A percentile compares a stretch with the other conserved stretches of the same genome.
Conservation (phyloP, 2,113 vertebrate genomes). For the Aythya baeri region DNA sequence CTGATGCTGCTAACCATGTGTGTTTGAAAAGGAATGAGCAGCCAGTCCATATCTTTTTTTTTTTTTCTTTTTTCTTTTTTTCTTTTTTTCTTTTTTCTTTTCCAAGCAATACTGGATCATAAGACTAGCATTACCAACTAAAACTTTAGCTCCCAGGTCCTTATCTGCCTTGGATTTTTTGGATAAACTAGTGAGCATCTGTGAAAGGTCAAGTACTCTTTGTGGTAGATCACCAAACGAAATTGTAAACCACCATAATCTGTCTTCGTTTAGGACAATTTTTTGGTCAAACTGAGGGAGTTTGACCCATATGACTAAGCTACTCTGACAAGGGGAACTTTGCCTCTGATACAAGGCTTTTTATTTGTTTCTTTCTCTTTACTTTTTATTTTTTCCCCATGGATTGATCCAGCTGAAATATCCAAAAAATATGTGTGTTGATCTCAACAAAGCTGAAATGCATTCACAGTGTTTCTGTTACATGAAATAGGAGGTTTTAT, state of each 20-base stretch:
- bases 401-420: background rate
- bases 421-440: background rate
- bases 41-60: background rate
- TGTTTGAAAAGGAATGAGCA: background rate
- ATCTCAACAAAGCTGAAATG: background rate
- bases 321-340: background rate
- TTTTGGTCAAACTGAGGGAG: background rate
- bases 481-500: rapidly evolving
- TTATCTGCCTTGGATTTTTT: background rate
- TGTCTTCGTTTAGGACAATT: background rate
- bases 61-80: background rate
- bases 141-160: background rate
- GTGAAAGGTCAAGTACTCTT: background rate
- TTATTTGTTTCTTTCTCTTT: background rate
- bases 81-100: background rate
- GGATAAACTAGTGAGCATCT: background rate
- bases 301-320: background rate
- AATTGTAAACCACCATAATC: background rate
- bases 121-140: background rate
- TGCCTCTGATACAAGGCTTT: background rate
- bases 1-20: background rate
- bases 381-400: background rate
- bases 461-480: background rate
- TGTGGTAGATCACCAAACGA: background rate
- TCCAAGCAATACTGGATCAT: background rate